Evolutionary conservation across 2,113 vertebrate genomes (phyloP).

Genomic region (Heteronetta atricapilla): DNA sequence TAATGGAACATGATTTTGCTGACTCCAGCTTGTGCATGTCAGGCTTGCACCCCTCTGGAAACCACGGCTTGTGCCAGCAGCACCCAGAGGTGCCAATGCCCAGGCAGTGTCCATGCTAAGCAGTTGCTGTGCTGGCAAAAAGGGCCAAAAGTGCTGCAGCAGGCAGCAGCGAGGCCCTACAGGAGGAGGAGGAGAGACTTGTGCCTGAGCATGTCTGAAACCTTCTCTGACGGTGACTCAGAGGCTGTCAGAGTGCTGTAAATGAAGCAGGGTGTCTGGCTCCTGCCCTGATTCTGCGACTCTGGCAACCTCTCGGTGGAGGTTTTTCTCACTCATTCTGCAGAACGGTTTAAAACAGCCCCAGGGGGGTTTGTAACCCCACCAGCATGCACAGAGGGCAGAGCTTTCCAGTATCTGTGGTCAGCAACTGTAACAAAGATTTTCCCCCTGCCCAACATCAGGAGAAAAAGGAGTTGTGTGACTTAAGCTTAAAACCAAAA

Average conservation of each 20-base stretch:
- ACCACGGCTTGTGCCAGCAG: background rate
- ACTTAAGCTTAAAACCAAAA: background rate
- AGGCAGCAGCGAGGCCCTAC: background rate
- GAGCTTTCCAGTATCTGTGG: background rate
- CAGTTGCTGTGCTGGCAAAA: background rate
- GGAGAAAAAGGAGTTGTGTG: background rate
- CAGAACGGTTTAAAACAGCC: background rate
- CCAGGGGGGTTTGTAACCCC: background rate
- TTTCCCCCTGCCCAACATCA: background rate
- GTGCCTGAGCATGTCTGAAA: constrained; percentile 18
- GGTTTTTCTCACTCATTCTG: background rate
- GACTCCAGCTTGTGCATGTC: background rate
- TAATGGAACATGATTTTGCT: background rate
- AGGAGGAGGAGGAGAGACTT: background rate
- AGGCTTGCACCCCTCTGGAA: background rate
- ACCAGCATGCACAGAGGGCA: background rate
- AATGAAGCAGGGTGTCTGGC: background rate
- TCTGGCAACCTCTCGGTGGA: background rate
- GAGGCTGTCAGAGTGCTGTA: background rate
- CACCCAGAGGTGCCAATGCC: background rate
- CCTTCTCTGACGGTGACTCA: constrained; percentile 31
- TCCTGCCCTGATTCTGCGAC: background rate
- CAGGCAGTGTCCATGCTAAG: background rate
- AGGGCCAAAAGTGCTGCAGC: background rate
- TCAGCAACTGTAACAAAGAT: background rate